Evolutionary conservation across 2,113 vertebrate genomes (phyloP).

Genomic region (Lasiurus cinereus): DNA sequence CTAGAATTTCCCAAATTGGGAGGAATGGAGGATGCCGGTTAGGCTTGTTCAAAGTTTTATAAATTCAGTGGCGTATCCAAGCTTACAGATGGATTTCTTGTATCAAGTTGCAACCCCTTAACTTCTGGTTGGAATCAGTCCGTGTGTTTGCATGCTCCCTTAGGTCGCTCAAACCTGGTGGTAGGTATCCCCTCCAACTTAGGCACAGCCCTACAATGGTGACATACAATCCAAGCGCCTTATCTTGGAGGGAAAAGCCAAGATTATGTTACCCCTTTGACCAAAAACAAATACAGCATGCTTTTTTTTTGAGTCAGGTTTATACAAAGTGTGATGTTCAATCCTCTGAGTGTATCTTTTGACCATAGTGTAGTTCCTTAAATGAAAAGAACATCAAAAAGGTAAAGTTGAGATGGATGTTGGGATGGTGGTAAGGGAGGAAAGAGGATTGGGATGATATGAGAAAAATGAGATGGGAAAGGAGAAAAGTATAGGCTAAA

Average conservation of each 20-base stretch:
- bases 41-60: neutral
- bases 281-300: neutral
- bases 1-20: constrained; percentile 12
- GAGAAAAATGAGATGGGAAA: neutral
- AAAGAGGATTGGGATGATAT: neutral
- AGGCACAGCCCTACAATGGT: neutral
- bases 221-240: neutral
- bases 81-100: neutral
- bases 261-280: neutral
- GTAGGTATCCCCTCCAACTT: neutral
- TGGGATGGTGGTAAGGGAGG: neutral
- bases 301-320: neutral
- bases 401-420: neutral
- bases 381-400: constrained; percentile 15
- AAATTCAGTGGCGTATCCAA: neutral
- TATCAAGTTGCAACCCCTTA: neutral
- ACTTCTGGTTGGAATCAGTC: neutral
- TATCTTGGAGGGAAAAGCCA: neutral
- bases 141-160: neutral
- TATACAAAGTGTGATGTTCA: neutral
- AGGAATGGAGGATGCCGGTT: neutral
- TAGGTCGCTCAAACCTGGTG: neutral
- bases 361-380: neutral
- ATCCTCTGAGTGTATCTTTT: constrained; percentile 3
- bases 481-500: neutral